Conservation (phyloP, 2,797 vertebrate genomes). For the Chelmon rostratus region DNA sequence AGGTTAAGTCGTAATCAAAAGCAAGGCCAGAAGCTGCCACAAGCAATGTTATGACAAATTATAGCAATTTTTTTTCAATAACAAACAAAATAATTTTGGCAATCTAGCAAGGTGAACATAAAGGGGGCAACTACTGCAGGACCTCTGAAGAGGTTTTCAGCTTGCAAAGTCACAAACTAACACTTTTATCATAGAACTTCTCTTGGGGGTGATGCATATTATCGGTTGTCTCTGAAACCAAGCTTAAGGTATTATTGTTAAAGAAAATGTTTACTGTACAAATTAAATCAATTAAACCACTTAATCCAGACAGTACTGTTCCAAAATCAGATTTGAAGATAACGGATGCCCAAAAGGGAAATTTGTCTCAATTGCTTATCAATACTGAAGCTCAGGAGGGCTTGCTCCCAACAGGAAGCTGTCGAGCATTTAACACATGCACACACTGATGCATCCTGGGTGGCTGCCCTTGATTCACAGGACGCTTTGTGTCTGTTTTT, state of each 20-base stretch:
- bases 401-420: background rate
- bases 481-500: slow-evolving; percentile 5
- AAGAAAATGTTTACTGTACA: slow-evolving; percentile 5
- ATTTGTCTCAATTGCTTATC: background rate
- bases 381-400: background rate
- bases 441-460: slow-evolving; percentile 20
- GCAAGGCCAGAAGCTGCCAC: background rate
- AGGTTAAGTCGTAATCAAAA: background rate
- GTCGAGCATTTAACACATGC: slow-evolving; percentile 16
- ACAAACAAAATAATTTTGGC: background rate
- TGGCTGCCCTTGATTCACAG: slow-evolving; percentile 36
- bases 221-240: background rate
- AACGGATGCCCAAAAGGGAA: background rate
- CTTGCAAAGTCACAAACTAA: background rate
- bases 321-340: slow-evolving; percentile 30
- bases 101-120: background rate
- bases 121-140: background rate
- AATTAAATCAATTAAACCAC: slow-evolving; percentile 1
- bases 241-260: background rate
- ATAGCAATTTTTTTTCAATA: background rate
- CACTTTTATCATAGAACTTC: background rate
- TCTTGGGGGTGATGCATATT: background rate
- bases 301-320: background rate
- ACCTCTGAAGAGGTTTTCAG: background rate
- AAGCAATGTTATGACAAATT: background rate